phyloP scores from a whole-genome alignment of 2,888 invertebrate species.

The Cerastis rubricosa region DNA sequence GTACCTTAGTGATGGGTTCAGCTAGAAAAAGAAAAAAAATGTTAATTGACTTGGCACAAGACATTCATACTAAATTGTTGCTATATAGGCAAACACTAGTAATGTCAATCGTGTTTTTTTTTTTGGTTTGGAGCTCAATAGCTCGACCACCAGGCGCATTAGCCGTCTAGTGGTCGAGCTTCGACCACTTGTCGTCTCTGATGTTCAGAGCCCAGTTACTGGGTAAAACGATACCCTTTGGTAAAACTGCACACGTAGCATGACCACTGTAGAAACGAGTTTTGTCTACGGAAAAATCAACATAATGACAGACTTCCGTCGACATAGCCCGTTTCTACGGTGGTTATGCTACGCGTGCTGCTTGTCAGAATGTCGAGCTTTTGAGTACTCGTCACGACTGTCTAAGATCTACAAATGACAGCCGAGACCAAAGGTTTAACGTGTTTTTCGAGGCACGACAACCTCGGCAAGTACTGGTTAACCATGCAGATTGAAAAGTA shows the following conservation, averaged over 20 bases:
- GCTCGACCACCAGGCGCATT: too few relatives aligned
- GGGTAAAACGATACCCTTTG: neutral
- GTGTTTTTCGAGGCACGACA: neutral
- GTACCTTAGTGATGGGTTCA: conserved; percentile 62
- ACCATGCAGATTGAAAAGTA: neutral
- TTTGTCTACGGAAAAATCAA: too few relatives aligned
- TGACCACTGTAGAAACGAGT: too few relatives aligned
- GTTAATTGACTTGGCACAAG: neutral
- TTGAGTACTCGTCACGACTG: too few relatives aligned
- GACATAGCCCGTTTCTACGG: too few relatives aligned
- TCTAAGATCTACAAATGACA: neutral
- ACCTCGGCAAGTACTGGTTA: neutral
- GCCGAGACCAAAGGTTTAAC: neutral
- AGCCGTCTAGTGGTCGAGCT: too few relatives aligned
- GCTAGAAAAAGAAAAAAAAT: conserved; percentile 67
- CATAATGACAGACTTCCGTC: too few relatives aligned
- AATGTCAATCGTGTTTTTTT: neutral
- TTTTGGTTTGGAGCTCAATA: neutral
- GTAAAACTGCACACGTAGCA: too few relatives aligned
- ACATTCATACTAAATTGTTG: neutral
- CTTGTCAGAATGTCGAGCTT: neutral
- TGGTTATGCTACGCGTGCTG: too few relatives aligned
- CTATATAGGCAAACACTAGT: neutral
- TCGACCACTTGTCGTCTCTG: too few relatives aligned
- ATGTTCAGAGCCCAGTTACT: too few relatives aligned